phyloP scores from a whole-genome alignment of 2,113 vertebrate species.

The Festucalex cinctus region DNA sequence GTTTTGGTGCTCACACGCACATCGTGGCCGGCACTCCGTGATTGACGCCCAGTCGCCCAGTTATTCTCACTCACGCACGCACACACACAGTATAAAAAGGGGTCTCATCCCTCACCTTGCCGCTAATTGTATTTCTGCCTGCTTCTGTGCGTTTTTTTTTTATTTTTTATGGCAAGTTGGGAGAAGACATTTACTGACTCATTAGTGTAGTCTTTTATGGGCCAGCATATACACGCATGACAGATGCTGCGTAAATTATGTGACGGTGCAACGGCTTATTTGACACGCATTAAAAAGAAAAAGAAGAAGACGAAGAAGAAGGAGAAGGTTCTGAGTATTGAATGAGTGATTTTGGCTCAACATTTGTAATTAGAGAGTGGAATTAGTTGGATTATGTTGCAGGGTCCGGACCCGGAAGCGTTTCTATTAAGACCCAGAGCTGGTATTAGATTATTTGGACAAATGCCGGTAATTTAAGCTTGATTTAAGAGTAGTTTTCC shows the following conservation, averaged over 20 bases:
- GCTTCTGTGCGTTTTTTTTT: conserved; percentile 16
- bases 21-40: conserved; percentile 60
- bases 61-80: conserved; percentile 30
- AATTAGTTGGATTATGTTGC: not conserved
- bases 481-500: not conserved
- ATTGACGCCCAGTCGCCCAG: conserved; percentile 57
- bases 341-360: not conserved
- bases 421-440: not conserved
- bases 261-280: conserved; percentile 6
- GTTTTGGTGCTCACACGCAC: conserved; percentile 59
- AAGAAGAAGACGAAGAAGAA: too few relatives aligned
- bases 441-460: not conserved
- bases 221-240: conserved; percentile 1
- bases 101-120: conserved; percentile 34
- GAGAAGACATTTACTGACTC: conserved; percentile 2
- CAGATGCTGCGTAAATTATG: conserved; percentile 13
- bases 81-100: conserved; percentile 3
- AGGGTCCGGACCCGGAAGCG: not conserved
- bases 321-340: not conserved
- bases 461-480: not conserved
- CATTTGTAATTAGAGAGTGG: not conserved
- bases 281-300: not conserved
- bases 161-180: not conserved
- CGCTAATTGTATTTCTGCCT: conserved; percentile 10
- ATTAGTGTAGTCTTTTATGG: conserved; percentile 13